Conservation (phyloP, 2,113 vertebrate species). For the Dipodomys ordii region DNA sequence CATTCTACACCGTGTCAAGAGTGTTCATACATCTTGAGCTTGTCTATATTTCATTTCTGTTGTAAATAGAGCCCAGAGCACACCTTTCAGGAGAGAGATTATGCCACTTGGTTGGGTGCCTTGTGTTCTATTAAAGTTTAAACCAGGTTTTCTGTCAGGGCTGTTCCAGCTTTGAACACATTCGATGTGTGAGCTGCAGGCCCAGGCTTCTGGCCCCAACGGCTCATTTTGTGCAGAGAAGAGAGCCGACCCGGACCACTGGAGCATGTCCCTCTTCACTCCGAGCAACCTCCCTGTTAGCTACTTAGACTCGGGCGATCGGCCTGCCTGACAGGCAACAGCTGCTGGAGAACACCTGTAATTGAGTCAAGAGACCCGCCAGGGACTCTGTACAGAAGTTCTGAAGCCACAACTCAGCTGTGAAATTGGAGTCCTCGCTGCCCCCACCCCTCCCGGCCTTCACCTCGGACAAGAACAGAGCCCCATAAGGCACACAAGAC, state of each 20-base stretch:
- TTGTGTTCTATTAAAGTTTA: conserved; percentile 49
- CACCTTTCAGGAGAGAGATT: conserved; percentile 20
- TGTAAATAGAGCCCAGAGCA: neutral
- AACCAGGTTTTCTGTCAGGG: conserved; percentile 50
- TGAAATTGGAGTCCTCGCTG: neutral
- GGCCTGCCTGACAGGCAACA: conserved; percentile 21
- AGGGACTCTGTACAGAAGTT: neutral
- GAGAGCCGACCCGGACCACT: neutral
- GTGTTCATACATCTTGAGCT: neutral
- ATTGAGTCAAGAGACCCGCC: conserved; percentile 12
- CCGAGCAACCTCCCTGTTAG: neutral
- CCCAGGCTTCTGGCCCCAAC: neutral
- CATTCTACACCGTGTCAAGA: neutral
- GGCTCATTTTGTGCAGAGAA: conserved; percentile 8
- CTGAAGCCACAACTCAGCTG: neutral
- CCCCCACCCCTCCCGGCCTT: fast-evolving
- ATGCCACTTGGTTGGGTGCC: neutral
- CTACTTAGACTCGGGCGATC: conserved; percentile 9
- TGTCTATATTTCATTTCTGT: neutral
- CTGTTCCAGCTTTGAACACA: neutral
- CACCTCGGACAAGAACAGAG: neutral
- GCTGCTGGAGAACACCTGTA: conserved; percentile 17
- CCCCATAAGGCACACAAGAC: neutral
- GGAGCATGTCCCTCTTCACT: conserved; percentile 41
- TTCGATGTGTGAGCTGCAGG: neutral